Percentiles rank a stretch among this genome's conserved stretches.
Conservation (phyloP, 2,888 invertebrate species). For the Busseola fusca region DNA sequence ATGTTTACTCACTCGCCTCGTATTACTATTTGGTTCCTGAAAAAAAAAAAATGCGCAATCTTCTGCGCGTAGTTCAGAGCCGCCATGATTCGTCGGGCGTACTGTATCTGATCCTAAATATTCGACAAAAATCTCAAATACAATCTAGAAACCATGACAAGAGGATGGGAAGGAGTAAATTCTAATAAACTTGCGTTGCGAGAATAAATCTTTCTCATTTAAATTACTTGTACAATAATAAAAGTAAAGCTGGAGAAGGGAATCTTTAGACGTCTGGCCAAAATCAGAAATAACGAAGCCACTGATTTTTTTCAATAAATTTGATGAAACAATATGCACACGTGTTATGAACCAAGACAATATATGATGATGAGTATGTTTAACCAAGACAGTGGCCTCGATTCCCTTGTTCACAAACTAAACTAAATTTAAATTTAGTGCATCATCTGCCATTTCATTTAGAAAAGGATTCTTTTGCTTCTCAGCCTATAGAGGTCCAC, state of each 20-base stretch:
- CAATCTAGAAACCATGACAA: background rate
- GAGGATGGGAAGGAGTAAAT: background rate
- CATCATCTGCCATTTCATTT: too few species aligned
- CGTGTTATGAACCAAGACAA: background rate
- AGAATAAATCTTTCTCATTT: background rate
- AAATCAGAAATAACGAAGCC: background rate
- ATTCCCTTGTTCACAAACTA: too few species aligned
- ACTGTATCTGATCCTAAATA: background rate
- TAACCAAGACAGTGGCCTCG: too few species aligned
- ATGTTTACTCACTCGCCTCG: too few species aligned
- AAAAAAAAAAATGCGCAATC: too few species aligned
- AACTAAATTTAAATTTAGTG: too few species aligned
- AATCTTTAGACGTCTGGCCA: background rate
- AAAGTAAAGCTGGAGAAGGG: background rate
- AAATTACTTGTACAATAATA: background rate
- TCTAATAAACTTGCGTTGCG: background rate
- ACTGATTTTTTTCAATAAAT: background rate
- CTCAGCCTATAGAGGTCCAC: too few species aligned
- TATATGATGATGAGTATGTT: too few species aligned
- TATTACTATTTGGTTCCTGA: too few species aligned
- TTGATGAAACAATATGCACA: background rate
- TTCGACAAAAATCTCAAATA: background rate
- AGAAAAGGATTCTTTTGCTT: too few species aligned
- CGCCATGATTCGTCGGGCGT: too few species aligned
- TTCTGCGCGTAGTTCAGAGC: too few species aligned